Evolutionary conservation across 2,888 invertebrate genomes (phyloP), one percentile per base, ranked within the genome.

Genomic region (Dicranocentrus wangi): DNA sequence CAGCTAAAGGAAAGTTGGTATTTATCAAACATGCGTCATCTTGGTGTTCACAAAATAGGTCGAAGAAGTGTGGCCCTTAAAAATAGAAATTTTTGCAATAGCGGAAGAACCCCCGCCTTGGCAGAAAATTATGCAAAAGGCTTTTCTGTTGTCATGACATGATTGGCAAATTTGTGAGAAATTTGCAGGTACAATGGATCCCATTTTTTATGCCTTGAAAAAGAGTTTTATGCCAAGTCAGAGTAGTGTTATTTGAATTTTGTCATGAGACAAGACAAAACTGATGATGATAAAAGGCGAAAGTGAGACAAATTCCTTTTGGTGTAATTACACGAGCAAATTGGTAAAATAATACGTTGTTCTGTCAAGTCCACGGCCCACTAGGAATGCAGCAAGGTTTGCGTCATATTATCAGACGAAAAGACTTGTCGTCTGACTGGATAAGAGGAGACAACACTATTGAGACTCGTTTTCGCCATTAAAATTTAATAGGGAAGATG

Each of bases 81-180:
- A n/a, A n/a, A n/a, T n/a, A n/a, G n/a, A n/a, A n/a, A n/a, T 32
- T 32, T 32, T 32, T 32, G 3, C 32, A 32, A 58, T n/a, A 70
- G 53, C 63, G 79, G 79, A 79, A 79, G 79, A 66, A 79, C 71
- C 79, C 79, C 76, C 71, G 55, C 71, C 65, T 39, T 60, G 32
- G 58, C 53, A 28, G 70, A 78, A 51, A 78, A 78, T 70, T 78
- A 55, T 55, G 55, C 55, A 55, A 55, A 55, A n/a, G n/a, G n/a
- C 27, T 60, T 32, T 47, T 47, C 39, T 39, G 39, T 39, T n/a
- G n/a, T 47, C 47, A 47, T n/a, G n/a, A n/a, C n/a, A n/a, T n/a
- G 47, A 47, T n/a, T 47, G 47, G 47, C 32, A 32, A 10, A 7
- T 32, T 32, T 32, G 32, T 32, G n/a, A n/a, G n/a, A n/a, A n/a